phyloP scores from a whole-genome alignment of 2,888 invertebrate genomes.

The Caenorhabditis wallacei region DNA sequence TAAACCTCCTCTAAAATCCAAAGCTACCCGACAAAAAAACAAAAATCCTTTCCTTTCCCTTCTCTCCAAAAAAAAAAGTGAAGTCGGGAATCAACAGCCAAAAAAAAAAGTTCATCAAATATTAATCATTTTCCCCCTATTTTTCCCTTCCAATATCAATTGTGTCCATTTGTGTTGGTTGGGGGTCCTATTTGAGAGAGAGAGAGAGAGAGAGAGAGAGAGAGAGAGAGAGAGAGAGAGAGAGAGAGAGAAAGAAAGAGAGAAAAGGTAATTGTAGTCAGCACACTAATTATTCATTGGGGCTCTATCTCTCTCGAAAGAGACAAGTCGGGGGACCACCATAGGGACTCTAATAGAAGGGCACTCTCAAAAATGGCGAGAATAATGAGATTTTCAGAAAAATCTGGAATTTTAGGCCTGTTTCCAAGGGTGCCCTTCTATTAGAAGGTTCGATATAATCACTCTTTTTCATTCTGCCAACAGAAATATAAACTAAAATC shows the following conservation, averaged over 20 bases:
- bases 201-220: neutral
- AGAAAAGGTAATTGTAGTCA: slow-evolving; percentile 56
- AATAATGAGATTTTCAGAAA: no score
- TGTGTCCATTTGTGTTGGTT: slow-evolving; percentile 25
- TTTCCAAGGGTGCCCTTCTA: neutral
- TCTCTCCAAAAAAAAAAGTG: neutral
- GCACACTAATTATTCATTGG: slow-evolving; percentile 59
- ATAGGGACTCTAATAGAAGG: no score
- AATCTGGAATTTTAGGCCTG: no score
- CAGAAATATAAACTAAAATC: slow-evolving; percentile 40
- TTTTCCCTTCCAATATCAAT: slow-evolving; percentile 50
- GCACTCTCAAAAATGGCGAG: no score
- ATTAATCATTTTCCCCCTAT: slow-evolving; percentile 42
- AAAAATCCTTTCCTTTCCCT: no score
- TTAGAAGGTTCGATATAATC: neutral
- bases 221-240: slow-evolving; percentile 23
- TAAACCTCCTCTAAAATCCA: no score
- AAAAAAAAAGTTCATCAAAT: slow-evolving; percentile 51
- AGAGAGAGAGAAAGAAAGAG: neutral
- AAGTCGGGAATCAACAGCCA: slow-evolving; percentile 8
- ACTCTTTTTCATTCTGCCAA: no score
- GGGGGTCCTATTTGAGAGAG: no score
- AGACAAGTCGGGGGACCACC: neutral
- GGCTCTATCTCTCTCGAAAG: neutral
- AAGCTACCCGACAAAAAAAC: no score